These are phyloP conservation scores for Auanema sp. DNA, from an alignment of 2,888 invertebrate species.

Conservation along the genomic window DNA sequence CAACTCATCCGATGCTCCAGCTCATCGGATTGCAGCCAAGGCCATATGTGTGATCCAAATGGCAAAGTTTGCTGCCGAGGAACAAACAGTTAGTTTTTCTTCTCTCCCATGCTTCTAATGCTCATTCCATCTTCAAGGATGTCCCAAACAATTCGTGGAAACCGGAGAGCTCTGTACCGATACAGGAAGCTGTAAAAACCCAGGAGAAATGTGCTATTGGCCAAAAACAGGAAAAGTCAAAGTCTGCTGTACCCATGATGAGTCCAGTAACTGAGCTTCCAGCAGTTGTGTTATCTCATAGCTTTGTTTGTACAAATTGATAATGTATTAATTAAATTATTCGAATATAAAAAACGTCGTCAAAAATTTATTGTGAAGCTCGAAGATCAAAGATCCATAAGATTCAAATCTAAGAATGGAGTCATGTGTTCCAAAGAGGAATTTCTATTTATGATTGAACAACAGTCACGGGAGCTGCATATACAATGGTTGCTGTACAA, in stretches of 20 bases:
- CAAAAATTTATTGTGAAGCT: no score
- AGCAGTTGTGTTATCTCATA: not conserved
- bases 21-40: slow-evolving; percentile 43
- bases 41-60: slow-evolving; percentile 56
- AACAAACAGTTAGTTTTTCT: slow-evolving; percentile 46
- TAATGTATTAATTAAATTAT: no score
- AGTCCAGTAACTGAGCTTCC: slow-evolving; percentile 8
- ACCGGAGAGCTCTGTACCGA: slow-evolving; percentile 49
- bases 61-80: slow-evolving; percentile 58
- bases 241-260: slow-evolving; percentile 46
- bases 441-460: no score
- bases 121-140: slow-evolving; percentile 32
- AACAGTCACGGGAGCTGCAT: no score
- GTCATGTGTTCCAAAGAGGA: no score
- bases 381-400: no score
- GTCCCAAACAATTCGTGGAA: slow-evolving; percentile 56
- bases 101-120: not conserved
- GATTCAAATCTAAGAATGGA: no score
- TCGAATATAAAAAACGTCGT: no score
- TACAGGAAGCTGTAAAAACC: slow-evolving; percentile 33
- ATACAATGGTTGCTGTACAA: no score
- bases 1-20: slow-evolving; percentile 43
- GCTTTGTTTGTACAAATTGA: no score
- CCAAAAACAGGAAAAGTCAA: slow-evolving; percentile 48
- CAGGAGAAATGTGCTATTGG: slow-evolving; percentile 42